Evolutionary conservation across 92 coral and sea anemone genomes (phyloP).

Genomic region (Bergia puertoricense): DNA sequence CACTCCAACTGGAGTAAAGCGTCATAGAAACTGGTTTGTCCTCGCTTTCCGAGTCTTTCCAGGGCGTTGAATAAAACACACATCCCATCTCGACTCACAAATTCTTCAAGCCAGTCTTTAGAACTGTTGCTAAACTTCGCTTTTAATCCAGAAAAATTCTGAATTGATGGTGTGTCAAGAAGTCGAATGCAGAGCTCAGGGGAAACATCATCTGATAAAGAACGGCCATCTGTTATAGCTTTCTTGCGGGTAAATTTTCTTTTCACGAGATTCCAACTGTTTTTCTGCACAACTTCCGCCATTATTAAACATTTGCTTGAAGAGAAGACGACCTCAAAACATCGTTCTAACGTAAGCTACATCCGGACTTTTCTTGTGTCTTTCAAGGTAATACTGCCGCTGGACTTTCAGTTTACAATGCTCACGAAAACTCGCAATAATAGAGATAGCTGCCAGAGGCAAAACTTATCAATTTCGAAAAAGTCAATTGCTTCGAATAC

Average conservation of each 20-base stretch:
- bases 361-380: neutral
- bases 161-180: slow-evolving; percentile 70
- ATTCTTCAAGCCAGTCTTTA: slow-evolving; percentile 82
- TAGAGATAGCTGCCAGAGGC: neutral
- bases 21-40: slow-evolving; percentile 69
- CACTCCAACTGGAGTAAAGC: slow-evolving; percentile 89
- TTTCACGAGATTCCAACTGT: slow-evolving; percentile 61
- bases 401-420: neutral
- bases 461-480: neutral
- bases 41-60: slow-evolving; percentile 63
- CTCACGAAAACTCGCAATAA: neutral
- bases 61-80: slow-evolving; percentile 81
- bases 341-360: neutral
- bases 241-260: slow-evolving; percentile 44
- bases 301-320: neutral
- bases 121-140: slow-evolving; percentile 76
- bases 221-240: neutral
- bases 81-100: slow-evolving; percentile 81
- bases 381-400: neutral
- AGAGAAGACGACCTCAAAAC: neutral
- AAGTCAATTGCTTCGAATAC: neutral
- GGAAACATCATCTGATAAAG: slow-evolving; percentile 73
- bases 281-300: slow-evolving; percentile 43
- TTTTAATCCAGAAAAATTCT: slow-evolving; percentile 88
- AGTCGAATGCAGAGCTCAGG: slow-evolving; percentile 92